These are phyloP conservation scores for Unio delphinus DNA, from an alignment of 2,888 invertebrate species.

Conservation along the genomic window DNA sequence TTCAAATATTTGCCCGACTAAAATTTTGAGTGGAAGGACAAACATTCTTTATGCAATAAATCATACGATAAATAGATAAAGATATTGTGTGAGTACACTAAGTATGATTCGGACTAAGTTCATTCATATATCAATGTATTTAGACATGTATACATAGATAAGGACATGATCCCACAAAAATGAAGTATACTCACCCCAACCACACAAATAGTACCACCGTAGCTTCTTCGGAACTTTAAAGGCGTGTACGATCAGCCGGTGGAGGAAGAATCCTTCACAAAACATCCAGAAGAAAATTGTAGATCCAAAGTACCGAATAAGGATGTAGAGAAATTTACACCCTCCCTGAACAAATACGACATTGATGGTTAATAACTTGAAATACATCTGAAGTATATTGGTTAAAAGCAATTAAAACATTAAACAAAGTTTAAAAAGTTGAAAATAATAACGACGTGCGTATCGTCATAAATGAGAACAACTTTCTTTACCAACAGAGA, in stretches of 20 bases:
- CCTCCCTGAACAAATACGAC: constrained; percentile 41
- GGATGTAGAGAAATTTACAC: constrained; percentile 59
- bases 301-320: constrained; percentile 56
- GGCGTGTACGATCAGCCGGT: constrained; percentile 65
- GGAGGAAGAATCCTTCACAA: constrained; percentile 66
- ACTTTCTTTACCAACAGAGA: too few species aligned
- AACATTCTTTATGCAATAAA: too few species aligned
- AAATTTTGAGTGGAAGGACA: too few species aligned
- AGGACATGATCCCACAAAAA: neutral
- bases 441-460: too few species aligned
- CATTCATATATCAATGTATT: constrained; percentile 9
- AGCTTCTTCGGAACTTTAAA: constrained; percentile 63
- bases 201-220: constrained; percentile 53
- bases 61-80: too few species aligned
- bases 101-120: constrained; percentile 5
- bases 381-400: too few species aligned
- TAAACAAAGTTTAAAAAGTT: too few species aligned
- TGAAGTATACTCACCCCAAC: constrained; percentile 60
- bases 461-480: too few species aligned
- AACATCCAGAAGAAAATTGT: constrained; percentile 68
- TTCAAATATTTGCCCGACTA: too few species aligned
- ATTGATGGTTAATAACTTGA: too few species aligned
- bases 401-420: too few species aligned
- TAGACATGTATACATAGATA: constrained; percentile 6
- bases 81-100: too few species aligned